Base-by-base conservation (phyloP, 2,113 vertebrate genomes). In the Barnardius zonarius region DNA sequence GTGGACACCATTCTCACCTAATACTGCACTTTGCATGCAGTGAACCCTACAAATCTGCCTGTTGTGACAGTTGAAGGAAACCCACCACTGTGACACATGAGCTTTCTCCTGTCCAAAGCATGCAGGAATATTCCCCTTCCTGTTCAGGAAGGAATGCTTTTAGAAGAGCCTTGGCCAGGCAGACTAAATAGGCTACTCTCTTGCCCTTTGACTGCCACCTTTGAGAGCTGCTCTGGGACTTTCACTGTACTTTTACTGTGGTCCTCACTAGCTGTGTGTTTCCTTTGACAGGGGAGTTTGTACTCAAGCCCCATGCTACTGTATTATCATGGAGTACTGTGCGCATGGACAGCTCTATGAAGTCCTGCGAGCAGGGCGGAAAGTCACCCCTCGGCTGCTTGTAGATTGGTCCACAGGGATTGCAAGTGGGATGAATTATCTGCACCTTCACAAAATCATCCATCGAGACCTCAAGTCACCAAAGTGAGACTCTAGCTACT, bases 241-340 rank as follows among this genome's bases (percentile, higher is more conserved):
- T 6, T 4, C 5, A 7, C 54, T 48, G 17, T 37, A 1, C 51
- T 44, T 46, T 46, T 46, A 46, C 44, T 46, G 44, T 75, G 64
- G 28, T 83, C 13, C 55, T 90, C 80, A 90, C 43, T 54, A 10
- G 13, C 19, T 27, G 22, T 12, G 37, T 93, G 23, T 74, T 88
- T 57, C 92, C 70, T 93, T 61, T 83, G 84, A 8, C 93, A 99
- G 99, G 98, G 99, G 99, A 10, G 99, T 99, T 48, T 99, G 99
- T 94, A 99, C 99, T 4, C 99, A 99, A 97, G 99, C 99, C 20
- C 99, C 99, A 0, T 99, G 99, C 94, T 99, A 99, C 95, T 99
- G 99, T 83, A 99, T 99, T 88, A 99, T 99, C 97, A 99, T 99
- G 99, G 99, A 99, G 70, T 99, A 99, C 94, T 99, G 99, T 85